Evolutionary conservation across 2,888 invertebrate species (phyloP), one percentile per base, ranked within the genome.

Genomic region (Mechanitis mazaeus): DNA sequence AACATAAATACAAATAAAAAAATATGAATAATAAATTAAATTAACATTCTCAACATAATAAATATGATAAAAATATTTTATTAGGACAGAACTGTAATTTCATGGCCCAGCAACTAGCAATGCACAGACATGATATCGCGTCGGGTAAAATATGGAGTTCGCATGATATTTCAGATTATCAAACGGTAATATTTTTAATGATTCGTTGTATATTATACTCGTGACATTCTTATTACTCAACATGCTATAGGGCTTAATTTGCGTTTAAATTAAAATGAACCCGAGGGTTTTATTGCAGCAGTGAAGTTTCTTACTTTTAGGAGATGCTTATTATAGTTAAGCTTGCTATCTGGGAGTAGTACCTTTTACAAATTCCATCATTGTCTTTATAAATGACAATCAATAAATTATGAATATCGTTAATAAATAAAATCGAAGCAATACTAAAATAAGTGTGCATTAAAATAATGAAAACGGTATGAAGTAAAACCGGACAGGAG

Each of bases 101-200:
- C 35, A 45, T 71, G 70, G 80, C 83, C 74, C 65, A 47, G 62
- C 66, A 63, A 63, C 66, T 63, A 72, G 72, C 75, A 73, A 76
- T 73, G 76, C 75, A 76, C 77, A 75, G 74, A 79, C 78, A 74
- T 66, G 76, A 72, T 75, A 79, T 75, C 71, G 74, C 72, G 74
- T 71, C 70, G 75, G 72, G 75, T 75, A 72, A 78, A 78, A 80
- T 78, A 75, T 77, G 76, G 71, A 77, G 72, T 73, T 71, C 70
- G 70, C 70, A 72, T 73, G 70, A 71, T 73, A 72, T 73, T 75
- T 70, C 71, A 72, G 71, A 73, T 69, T 70, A 71, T 68, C 69
- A 71, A 72, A 73, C 68, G 72, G 68, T 69, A 68, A 73, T 71
- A 69, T 70, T 70, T 71, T 71, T 72, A 67, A 73, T 70, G 71